A percentile compares a stretch with the other conserved stretches of the same genome.
Conservation (phyloP, 2,113 vertebrate species). For the Microcebus ravelobensis region DNA sequence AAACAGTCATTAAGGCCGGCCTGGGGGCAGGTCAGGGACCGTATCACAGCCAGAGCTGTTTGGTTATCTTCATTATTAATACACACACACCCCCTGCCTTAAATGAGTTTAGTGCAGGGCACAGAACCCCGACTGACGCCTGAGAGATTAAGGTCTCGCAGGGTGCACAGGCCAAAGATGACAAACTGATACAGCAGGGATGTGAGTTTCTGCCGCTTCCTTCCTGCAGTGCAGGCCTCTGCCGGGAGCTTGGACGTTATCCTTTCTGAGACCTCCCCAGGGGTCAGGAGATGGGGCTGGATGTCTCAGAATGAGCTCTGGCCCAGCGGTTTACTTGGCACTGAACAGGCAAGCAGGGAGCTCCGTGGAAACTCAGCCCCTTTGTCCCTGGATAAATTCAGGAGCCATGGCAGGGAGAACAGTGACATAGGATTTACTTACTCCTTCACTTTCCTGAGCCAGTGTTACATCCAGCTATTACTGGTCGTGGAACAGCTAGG, state of each 20-base stretch:
- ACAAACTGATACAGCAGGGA: neutral
- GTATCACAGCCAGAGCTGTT: neutral
- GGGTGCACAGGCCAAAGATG: slow-evolving; percentile 42
- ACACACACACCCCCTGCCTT: neutral
- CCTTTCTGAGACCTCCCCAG: neutral
- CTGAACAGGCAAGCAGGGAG: neutral
- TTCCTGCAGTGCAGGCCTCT: neutral
- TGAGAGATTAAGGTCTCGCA: slow-evolving; percentile 54
- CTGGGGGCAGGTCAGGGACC: slow-evolving; percentile 61
- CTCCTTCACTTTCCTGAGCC: neutral
- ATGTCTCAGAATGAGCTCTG: neutral
- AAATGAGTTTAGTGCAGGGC: slow-evolving; percentile 67
- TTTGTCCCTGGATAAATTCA: neutral
- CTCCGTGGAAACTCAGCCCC: neutral
- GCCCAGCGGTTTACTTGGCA: neutral
- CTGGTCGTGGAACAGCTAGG: neutral
- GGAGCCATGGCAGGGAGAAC: neutral
- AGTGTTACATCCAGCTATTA: neutral
- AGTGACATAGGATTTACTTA: neutral
- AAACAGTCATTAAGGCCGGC: slow-evolving; percentile 55
- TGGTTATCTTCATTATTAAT: slow-evolving; percentile 69
- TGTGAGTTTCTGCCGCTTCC: neutral
- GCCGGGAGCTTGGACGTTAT: neutral
- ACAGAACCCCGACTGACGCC: slow-evolving; percentile 44
- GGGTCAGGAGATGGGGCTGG: neutral